Evolutionary conservation across 2,888 invertebrate species (phyloP).

Genomic region (Auanema sp.): DNA sequence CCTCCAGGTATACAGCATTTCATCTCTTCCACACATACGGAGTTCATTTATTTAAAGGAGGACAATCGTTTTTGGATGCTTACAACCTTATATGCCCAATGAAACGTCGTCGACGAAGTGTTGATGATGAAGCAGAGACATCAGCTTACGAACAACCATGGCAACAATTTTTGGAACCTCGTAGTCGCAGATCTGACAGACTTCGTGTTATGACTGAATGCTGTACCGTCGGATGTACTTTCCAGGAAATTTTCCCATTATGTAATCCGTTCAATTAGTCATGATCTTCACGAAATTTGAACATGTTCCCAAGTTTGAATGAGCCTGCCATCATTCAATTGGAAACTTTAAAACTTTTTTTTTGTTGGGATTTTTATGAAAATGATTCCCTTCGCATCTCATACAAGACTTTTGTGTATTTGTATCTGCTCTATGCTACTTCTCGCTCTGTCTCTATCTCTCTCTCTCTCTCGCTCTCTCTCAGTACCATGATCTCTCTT

Average conservation of each 20-base stretch:
- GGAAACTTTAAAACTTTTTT: not conserved
- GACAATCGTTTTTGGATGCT: conserved; percentile 42
- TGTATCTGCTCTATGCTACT: too few species aligned
- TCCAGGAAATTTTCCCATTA: conserved; percentile 37
- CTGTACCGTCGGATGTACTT: conserved; percentile 43
- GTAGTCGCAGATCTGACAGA: conserved; percentile 14
- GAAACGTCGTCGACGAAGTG: conserved; percentile 34
- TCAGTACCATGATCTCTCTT: too few species aligned
- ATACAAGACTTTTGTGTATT: too few species aligned
- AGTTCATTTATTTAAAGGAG: conserved; percentile 27
- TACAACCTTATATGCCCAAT: conserved; percentile 46
- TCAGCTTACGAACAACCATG: conserved; percentile 3
- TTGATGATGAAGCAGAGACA: conserved; percentile 17
- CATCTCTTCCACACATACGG: not conserved
- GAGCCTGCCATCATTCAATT: too few species aligned
- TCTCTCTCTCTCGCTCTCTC: too few species aligned
- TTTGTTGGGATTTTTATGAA: not conserved
- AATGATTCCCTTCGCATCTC: too few species aligned
- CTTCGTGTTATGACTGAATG: conserved; percentile 32
- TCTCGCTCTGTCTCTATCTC: too few species aligned
- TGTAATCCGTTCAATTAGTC: conserved; percentile 40
- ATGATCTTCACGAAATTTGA: too few species aligned
- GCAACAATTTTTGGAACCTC: conserved; percentile 14
- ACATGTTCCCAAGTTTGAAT: too few species aligned
- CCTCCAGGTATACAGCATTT: conserved; percentile 34